A percentile compares a stretch with the other conserved stretches of the same genome.
phyloP scores from a whole-genome alignment of 1,140 invertebrate species.

The Phymastichus coffea region DNA sequence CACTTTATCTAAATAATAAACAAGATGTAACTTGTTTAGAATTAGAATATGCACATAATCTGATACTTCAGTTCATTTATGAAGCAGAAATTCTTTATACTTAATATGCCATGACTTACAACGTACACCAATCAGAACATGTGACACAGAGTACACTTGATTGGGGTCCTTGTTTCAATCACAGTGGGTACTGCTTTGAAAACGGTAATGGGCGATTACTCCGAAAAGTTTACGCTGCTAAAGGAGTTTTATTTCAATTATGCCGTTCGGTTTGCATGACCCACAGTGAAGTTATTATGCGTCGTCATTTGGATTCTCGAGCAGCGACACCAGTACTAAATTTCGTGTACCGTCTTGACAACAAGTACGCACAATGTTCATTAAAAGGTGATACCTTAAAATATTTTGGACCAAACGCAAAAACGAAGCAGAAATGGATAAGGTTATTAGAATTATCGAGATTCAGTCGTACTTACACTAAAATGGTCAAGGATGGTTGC shows the following conservation, averaged over 20 bases:
- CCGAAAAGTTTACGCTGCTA: not conserved
- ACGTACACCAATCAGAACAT: constrained; percentile 25
- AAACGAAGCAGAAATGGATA: not conserved
- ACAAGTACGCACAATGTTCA: not conserved
- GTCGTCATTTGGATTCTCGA: too few relatives aligned
- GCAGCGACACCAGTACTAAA: not conserved
- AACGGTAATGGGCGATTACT: not conserved
- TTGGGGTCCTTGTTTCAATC: not conserved
- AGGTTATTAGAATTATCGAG: not conserved
- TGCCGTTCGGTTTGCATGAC: not conserved
- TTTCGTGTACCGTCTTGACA: not conserved
- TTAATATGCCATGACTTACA: constrained; percentile 29
- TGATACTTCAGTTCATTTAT: not conserved
- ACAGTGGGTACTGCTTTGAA: not conserved
- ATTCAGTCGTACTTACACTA: too few relatives aligned
- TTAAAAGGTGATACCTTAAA: not conserved
- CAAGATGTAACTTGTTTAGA: not conserved
- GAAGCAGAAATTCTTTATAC: too few relatives aligned
- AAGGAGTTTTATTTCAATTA: too few relatives aligned
- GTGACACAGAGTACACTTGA: not conserved
- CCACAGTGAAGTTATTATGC: too few relatives aligned
- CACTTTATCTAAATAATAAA: not conserved
- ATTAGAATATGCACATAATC: not conserved
- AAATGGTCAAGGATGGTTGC: not conserved
- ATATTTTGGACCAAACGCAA: not conserved